Percentiles rank a stretch among this genome's conserved stretches.
phyloP scores from a whole-genome alignment of 2,113 vertebrate species.

The Nansenia antarctica region DNA sequence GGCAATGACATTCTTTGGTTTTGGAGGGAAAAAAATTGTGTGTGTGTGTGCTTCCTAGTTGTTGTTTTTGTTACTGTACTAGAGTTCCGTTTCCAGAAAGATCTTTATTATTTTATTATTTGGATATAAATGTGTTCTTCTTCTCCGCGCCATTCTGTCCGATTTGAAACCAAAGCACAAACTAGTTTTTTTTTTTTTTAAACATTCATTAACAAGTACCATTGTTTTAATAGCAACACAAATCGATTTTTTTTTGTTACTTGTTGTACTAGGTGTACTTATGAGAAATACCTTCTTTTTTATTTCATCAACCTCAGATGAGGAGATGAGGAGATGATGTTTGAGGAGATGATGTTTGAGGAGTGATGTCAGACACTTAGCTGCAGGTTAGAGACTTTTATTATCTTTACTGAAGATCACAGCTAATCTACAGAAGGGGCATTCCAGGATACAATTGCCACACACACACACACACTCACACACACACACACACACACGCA shows the following conservation, averaged over 20 bases:
- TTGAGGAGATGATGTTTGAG: background rate
- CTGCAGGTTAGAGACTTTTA: no score
- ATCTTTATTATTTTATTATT: background rate
- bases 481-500: no score
- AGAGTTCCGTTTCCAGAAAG: background rate
- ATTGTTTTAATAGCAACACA: background rate
- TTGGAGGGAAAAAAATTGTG: slow-evolving; percentile 11
- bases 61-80: background rate
- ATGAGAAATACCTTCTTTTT: background rate
- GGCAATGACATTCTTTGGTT: slow-evolving; percentile 25
- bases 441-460: no score
- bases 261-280: no score
- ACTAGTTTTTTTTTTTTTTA: background rate
- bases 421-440: no score
- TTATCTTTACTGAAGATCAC: no score
- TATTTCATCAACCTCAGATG: background rate
- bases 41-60: background rate
- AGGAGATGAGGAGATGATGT: background rate
- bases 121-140: no score
- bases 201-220: background rate
- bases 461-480: no score
- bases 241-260: background rate
- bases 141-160: no score
- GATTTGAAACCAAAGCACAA: background rate
- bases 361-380: background rate